A percentile compares a stretch with the other conserved stretches of the same genome.
phyloP scores from a whole-genome alignment of 2,113 vertebrate genomes.

The Dendrocopos noguchii region DNA sequence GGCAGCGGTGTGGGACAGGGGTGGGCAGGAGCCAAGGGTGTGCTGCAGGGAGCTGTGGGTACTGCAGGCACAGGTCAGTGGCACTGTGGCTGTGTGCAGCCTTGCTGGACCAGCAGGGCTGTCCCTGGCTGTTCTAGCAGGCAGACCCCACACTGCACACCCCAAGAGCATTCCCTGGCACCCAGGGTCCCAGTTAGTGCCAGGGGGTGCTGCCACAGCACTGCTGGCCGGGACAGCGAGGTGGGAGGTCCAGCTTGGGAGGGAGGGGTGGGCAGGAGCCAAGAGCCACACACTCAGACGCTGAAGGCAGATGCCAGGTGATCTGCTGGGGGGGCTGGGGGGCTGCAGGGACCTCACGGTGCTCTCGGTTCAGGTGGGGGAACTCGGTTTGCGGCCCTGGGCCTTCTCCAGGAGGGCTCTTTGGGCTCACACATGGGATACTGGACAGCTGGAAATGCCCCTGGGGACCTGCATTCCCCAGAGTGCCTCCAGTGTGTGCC shows the following conservation, averaged over 20 bases:
- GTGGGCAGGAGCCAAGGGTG: neutral
- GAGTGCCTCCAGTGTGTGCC: rapidly evolving
- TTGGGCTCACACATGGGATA: neutral
- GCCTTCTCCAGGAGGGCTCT: neutral
- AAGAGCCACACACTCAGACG: neutral
- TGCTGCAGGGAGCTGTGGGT: neutral
- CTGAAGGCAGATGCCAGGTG: neutral
- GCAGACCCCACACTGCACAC: rapidly evolving
- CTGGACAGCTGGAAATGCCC: neutral
- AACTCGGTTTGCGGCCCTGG: neutral
- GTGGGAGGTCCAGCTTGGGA: neutral
- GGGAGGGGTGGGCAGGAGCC: rapidly evolving
- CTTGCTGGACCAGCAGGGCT: neutral
- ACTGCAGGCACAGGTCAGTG: neutral
- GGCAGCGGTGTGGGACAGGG: rapidly evolving
- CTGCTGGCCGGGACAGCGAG: rapidly evolving
- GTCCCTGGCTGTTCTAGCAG: neutral
- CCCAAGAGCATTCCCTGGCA: neutral
- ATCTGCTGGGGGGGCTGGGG: neutral
- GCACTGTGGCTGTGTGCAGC: rapidly evolving
- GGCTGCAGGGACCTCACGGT: rapidly evolving
- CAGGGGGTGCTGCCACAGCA: neutral
- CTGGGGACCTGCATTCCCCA: neutral
- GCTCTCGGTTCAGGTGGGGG: neutral
- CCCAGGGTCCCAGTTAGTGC: neutral